These are phyloP conservation scores for Sebastes alutus DNA, from an alignment of 2,797 vertebrate genomes.

Conservation along the genomic window DNA sequence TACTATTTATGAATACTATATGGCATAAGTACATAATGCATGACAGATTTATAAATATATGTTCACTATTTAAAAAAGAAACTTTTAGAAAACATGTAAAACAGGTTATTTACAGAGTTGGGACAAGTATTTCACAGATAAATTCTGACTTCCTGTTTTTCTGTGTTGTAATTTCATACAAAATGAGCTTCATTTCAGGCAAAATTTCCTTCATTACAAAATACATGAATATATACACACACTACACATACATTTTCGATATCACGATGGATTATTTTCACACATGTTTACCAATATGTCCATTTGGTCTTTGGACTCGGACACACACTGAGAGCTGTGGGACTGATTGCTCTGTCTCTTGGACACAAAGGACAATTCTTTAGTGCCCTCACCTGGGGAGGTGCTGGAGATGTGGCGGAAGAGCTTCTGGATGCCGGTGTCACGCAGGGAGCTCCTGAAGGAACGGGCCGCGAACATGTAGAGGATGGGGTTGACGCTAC, in stretches of 20 bases:
- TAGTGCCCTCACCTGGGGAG: slow-evolving; percentile 78
- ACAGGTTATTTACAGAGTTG: slow-evolving; percentile 31
- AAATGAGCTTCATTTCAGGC: not conserved
- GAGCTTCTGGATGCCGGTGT: slow-evolving; percentile 85
- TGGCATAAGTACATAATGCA: not conserved
- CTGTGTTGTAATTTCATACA: not conserved
- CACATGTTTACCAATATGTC: slow-evolving; percentile 73
- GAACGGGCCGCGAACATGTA: slow-evolving; percentile 88
- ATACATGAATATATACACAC: slow-evolving; percentile 15
- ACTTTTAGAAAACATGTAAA: not conserved
- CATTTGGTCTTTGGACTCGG: slow-evolving; percentile 70
- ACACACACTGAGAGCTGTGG: slow-evolving; percentile 61
- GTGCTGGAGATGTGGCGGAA: slow-evolving; percentile 87
- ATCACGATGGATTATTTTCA: slow-evolving; percentile 60
- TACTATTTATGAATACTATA: not conserved
- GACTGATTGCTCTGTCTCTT: slow-evolving; percentile 77
- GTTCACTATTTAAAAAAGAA: slow-evolving; percentile 2
- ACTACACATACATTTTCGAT: not conserved
- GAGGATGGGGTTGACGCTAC: slow-evolving; percentile 88
- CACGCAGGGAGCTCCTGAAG: slow-evolving; percentile 82
- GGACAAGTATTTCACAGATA: slow-evolving; percentile 6
- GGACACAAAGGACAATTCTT: slow-evolving; percentile 81
- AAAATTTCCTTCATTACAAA: not conserved
- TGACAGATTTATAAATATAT: slow-evolving; percentile 54
- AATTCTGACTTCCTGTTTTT: slow-evolving; percentile 2